Base-by-base conservation (phyloP, 1,140 invertebrate genomes). In the Saccostrea echinata region DNA sequence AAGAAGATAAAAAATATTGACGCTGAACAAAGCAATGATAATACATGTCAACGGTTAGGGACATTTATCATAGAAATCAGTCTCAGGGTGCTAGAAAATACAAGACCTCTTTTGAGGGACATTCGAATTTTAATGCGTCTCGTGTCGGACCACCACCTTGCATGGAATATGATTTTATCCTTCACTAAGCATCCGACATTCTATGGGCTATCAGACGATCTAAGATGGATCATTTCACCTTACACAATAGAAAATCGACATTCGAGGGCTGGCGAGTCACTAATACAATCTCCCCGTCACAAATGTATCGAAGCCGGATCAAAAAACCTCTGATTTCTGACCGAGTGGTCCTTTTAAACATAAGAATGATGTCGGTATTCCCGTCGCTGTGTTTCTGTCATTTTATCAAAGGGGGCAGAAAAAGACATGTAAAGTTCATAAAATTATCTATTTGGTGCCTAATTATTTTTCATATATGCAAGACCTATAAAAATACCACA, bases 151-250 rank as follows among this genome's bases (percentile, higher is more conserved):
- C 83, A 84, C 83, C 83, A 33, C 43, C 33, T 53, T 24, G 51
- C 43, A 53, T 35, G 52, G 83, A 84, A 84, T 84, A 84, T 84
- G 83, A 84, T 84, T 84, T 57, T 84, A 61, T 84, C 57, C 83
- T 30, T 53, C 52, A 27, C 30, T 53, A 61, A 84, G 55, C 83
- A 61, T 61, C 43, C 27, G 53, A 6, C n/a, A 84, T 84, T 55
- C 52, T 84, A 13, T 11, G 55, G 52, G 83, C 51, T 84, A 84
- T 84, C 83, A 55, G 27, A 9, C 43, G 30, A 84, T 84, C 83
- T 84, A 33, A 55, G 83, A 76, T 33, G 68, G 68, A 76, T 76
- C 68, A 76, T 30, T 76, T 76, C 68, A 30, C 68, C 68, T 30
- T 30, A 76, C 68, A 76, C 68, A 76, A 76, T 30, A 33, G 68